These are phyloP conservation scores for Diceros bicornis DNA, from an alignment of 2,797 vertebrate species.

Conservation along the genomic window DNA sequence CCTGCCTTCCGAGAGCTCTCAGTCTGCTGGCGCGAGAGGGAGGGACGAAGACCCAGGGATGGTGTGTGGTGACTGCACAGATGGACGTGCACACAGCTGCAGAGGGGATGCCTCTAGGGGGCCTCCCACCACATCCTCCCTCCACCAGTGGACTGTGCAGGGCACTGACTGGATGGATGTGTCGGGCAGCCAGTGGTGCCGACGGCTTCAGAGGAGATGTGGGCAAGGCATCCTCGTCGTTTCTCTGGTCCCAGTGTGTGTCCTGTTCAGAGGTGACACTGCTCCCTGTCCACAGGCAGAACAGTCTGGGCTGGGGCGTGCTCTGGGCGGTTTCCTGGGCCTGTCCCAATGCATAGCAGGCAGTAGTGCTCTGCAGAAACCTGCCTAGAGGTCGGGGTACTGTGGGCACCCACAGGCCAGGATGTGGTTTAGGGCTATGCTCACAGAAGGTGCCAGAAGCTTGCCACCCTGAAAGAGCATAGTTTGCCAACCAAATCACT, in stretches of 20 bases:
- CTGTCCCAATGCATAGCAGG: background rate
- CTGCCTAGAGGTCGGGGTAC: no score
- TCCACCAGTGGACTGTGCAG: background rate
- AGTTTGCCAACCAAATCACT: background rate
- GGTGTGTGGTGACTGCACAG: no score
- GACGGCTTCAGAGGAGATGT: background rate
- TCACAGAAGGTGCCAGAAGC: background rate
- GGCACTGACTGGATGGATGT: background rate
- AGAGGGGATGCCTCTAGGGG: background rate
- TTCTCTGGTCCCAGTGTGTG: background rate
- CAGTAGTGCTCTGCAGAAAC: background rate
- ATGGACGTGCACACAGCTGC: fast-evolving
- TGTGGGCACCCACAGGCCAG: background rate
- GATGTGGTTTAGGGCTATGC: no score
- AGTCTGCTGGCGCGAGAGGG: background rate
- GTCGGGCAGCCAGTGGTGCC: background rate
- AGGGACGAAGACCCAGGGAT: fast-evolving
- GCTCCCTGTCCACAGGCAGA: no score
- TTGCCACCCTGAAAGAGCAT: background rate
- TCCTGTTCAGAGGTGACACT: background rate
- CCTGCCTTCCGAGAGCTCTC: background rate
- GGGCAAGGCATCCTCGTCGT: background rate
- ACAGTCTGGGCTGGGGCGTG: background rate
- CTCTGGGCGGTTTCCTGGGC: no score
- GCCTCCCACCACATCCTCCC: fast-evolving